Conservation (phyloP, 1,140 invertebrate genomes). For the Tetramorium parvispinum region DNA sequence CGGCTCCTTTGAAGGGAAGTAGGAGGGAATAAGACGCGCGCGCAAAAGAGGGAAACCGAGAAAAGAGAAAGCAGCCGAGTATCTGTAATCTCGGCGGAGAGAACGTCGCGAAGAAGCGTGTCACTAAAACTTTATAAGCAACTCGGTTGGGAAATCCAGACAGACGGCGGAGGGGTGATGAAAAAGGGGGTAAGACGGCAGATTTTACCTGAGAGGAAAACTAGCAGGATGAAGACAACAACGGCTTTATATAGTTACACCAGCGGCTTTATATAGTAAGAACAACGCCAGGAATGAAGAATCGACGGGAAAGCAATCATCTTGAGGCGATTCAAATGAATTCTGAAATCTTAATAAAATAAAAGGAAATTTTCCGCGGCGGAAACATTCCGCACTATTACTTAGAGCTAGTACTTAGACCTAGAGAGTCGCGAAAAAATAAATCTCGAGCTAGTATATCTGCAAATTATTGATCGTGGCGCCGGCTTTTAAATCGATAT, state of each 20-base stretch:
- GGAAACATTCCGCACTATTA: neutral
- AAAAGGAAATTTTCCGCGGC: neutral
- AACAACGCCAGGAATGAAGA: neutral
- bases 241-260: no score
- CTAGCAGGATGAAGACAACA: neutral
- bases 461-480: slow-evolving; percentile 11
- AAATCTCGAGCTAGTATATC: neutral
- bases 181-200: neutral
- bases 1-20: neutral
- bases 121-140: slow-evolving; percentile 47
- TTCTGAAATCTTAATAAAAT: neutral
- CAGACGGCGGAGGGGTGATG: neutral
- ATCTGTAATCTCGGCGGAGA: neutral
- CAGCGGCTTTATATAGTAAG: neutral
- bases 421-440: neutral
- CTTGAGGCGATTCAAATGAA: neutral
- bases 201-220: neutral
- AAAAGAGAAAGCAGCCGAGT: neutral
- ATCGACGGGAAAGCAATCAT: neutral
- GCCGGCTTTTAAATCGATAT: slow-evolving; percentile 17
- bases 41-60: neutral
- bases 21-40: neutral
- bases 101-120: neutral
- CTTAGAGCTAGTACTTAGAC: neutral
- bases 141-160: neutral